Percentiles rank a stretch among this genome's conserved stretches.
Conservation (phyloP, 2,888 invertebrate genomes). For the Nipponacmea schrenckii region DNA sequence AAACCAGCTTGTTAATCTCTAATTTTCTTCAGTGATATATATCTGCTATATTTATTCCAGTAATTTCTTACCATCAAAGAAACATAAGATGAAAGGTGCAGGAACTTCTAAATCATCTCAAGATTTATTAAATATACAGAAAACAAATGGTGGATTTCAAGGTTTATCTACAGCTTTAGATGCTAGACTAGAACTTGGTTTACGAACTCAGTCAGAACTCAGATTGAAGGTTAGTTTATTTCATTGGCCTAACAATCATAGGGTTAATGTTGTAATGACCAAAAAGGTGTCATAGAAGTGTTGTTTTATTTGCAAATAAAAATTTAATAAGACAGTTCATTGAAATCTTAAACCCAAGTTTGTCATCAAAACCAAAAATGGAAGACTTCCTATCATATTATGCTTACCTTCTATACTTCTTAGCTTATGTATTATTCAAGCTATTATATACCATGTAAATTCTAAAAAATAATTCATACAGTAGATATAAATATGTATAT, state of each 20-base stretch:
- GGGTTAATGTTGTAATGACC: too few species aligned
- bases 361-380: too few species aligned
- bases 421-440: too few species aligned
- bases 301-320: background rate
- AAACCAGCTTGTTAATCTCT: too few species aligned
- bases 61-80: background rate
- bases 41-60: background rate
- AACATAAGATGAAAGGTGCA: background rate
- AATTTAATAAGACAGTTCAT: too few species aligned
- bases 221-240: conserved; percentile 71
- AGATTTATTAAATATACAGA: background rate
- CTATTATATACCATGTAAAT: too few species aligned
- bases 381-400: too few species aligned
- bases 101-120: background rate
- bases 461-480: too few species aligned
- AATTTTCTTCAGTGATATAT: too few species aligned
- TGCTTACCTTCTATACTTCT: too few species aligned
- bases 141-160: conserved; percentile 32
- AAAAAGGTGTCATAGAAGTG: background rate
- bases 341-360: too few species aligned
- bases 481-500: background rate
- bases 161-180: conserved; percentile 76
- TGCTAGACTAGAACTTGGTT: conserved; percentile 81
- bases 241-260: too few species aligned
- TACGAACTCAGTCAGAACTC: conserved; percentile 82